phyloP scores from a whole-genome alignment of 2,888 invertebrate genomes.

The Chironomus tentans region DNA sequence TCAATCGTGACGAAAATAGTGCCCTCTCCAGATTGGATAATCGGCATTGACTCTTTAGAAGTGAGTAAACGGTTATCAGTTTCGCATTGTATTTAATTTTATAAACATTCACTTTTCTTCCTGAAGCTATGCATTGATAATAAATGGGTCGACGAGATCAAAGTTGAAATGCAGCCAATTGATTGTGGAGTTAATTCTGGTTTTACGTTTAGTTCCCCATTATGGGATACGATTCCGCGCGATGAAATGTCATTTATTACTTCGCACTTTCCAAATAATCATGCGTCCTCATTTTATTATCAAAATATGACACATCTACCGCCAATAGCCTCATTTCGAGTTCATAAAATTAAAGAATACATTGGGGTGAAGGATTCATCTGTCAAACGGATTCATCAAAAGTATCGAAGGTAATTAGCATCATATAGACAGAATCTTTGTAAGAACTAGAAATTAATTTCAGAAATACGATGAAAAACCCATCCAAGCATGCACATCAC shows the following conservation, averaged over 20 bases:
- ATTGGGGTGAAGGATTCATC: conserved; percentile 16
- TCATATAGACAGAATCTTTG: background rate
- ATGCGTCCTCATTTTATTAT: conserved; percentile 91
- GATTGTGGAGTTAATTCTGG: conserved; percentile 94
- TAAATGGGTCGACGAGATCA: conserved; percentile 83
- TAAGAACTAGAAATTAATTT: background rate
- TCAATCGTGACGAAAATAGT: conserved; percentile 84
- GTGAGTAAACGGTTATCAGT: conserved; percentile 32
- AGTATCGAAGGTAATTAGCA: conserved; percentile 3
- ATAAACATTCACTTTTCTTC: background rate
- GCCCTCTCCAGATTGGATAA: conserved; percentile 93
- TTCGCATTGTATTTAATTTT: background rate
- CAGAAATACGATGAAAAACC: too few species aligned
- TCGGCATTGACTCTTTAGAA: conserved; percentile 77
- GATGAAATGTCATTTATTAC: conserved; percentile 84
- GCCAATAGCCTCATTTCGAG: conserved; percentile 82
- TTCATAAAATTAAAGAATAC: conserved; percentile 48
- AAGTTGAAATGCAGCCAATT: conserved; percentile 82
- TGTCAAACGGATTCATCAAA: conserved; percentile 16
- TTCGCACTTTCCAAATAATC: conserved; percentile 79
- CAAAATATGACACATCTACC: conserved; percentile 79
- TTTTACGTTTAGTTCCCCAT: conserved; percentile 92
- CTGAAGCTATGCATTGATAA: conserved; percentile 76
- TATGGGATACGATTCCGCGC: conserved; percentile 88
- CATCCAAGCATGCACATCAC: too few species aligned